Evolutionary conservation across 2,888 invertebrate species (phyloP).

Genomic region (Sussaba pulchella): DNA sequence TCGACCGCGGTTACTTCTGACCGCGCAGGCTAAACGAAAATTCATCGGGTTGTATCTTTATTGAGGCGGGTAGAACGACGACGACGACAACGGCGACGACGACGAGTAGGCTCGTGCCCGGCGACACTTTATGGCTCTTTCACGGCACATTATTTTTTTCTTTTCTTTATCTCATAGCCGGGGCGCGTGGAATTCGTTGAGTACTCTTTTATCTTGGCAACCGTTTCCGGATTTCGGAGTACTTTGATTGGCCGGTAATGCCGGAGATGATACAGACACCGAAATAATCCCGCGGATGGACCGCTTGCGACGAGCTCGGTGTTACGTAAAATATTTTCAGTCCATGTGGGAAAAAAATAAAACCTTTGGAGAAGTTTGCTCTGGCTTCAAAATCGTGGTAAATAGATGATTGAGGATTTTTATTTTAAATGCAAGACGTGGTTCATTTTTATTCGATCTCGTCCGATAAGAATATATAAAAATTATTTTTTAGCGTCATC

Average conservation of each 20-base stretch:
- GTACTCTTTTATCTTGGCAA: constrained; percentile 32
- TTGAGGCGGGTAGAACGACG: constrained; percentile 46
- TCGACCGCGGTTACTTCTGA: constrained; percentile 40
- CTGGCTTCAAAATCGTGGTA: too few species aligned
- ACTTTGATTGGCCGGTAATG: constrained; percentile 8
- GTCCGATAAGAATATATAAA: too few species aligned
- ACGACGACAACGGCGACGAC: too few species aligned
- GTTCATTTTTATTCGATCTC: too few species aligned
- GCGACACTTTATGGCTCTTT: constrained; percentile 28
- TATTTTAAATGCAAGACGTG: too few species aligned
- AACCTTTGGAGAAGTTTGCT: too few species aligned
- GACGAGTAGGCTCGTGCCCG: constrained; percentile 64
- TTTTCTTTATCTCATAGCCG: constrained; percentile 2
- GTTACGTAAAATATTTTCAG: background rate
- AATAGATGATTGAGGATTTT: too few species aligned
- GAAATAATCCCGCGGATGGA: constrained; percentile 3
- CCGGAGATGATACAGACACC: constrained; percentile 25
- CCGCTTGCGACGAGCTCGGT: background rate
- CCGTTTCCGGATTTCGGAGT: constrained; percentile 26
- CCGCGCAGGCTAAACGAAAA: constrained; percentile 25
- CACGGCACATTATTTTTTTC: constrained; percentile 28
- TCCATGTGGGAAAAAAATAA: too few species aligned
- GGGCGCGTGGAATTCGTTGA: constrained; percentile 41
- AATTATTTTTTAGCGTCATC: too few species aligned
- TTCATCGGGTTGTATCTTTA: constrained; percentile 59